Percentiles rank a stretch among this genome's conserved stretches.
These are phyloP conservation scores for Lepisosteus osseus DNA, from an alignment of 2,113 vertebrate genomes.

Conservation along the genomic window DNA sequence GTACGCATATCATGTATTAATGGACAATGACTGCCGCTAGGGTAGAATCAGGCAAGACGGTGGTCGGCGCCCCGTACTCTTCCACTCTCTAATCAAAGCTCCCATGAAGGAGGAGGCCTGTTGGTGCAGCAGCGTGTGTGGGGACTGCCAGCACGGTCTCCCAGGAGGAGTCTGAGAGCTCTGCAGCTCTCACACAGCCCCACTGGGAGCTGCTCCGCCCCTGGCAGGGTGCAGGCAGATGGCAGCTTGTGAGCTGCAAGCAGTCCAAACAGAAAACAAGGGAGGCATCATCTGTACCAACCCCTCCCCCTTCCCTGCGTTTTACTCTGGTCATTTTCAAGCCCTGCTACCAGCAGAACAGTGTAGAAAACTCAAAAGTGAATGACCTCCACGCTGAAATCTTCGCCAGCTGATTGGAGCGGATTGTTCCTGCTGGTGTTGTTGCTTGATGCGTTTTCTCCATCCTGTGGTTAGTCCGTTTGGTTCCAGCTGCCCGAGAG, in stretches of 20 bases:
- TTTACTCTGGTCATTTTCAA: conserved; percentile 50
- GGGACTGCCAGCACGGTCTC: neutral
- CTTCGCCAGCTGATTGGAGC: no score
- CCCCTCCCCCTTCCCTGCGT: neutral
- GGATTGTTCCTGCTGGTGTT: no score
- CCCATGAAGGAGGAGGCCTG: neutral
- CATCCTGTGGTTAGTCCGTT: no score
- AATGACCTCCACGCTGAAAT: no score
- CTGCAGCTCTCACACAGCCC: conserved; percentile 53
- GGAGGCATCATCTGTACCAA: conserved; percentile 52
- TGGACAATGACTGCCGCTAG: no score
- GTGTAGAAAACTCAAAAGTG: neutral
- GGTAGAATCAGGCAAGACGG: no score
- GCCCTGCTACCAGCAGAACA: conserved; percentile 25
- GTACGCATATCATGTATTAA: no score
- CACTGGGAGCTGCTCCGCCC: conserved; percentile 57
- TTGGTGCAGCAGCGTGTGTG: neutral
- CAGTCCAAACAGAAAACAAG: conserved; percentile 54
- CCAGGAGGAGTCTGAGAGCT: neutral
- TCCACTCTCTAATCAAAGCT: neutral
- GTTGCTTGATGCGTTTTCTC: no score
- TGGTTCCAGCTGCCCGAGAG: no score
- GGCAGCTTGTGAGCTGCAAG: conserved; percentile 55
- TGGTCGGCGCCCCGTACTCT: neutral
- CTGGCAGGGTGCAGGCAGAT: conserved; percentile 63